Evolutionary conservation across 2,888 invertebrate genomes (phyloP).

Genomic region (Sycophila texana): DNA sequence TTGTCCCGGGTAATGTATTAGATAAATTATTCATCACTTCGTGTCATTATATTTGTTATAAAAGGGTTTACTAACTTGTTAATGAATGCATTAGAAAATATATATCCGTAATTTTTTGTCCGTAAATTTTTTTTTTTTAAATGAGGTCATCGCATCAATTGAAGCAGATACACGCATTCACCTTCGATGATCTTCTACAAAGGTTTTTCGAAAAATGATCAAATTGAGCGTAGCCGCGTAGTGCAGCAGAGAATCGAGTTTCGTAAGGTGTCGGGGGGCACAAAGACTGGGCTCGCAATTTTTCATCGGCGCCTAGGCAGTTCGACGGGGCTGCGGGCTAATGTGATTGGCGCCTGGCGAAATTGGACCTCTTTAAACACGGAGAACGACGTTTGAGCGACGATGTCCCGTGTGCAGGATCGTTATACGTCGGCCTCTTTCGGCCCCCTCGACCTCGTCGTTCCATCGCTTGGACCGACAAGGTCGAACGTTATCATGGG

Average conservation of each 20-base stretch:
- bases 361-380: conserved; percentile 69
- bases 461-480: not conserved
- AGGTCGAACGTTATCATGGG: not conserved
- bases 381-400: conserved; percentile 64
- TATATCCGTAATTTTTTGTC: no score
- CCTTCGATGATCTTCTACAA: no score
- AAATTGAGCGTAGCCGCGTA: not conserved
- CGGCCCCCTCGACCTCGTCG: not conserved
- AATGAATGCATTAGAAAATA: no score
- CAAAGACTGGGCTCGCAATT: conserved; percentile 22
- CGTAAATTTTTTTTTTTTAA: no score
- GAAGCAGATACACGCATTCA: no score
- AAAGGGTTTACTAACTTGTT: no score
- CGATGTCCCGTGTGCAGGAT: conserved; percentile 8
- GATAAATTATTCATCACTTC: no score
- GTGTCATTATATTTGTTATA: no score
- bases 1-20: no score
- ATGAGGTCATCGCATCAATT: no score
- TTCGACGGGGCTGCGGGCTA: conserved; percentile 58
- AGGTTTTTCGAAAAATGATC: not conserved
- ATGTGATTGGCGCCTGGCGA: conserved; percentile 68
- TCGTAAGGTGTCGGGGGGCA: conserved; percentile 40
- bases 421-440: conserved; percentile 1
- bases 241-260: conserved; percentile 20
- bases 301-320: conserved; percentile 43